Evolutionary conservation across 2,113 vertebrate species (phyloP).

Genomic region (Semnornis frantzii): DNA sequence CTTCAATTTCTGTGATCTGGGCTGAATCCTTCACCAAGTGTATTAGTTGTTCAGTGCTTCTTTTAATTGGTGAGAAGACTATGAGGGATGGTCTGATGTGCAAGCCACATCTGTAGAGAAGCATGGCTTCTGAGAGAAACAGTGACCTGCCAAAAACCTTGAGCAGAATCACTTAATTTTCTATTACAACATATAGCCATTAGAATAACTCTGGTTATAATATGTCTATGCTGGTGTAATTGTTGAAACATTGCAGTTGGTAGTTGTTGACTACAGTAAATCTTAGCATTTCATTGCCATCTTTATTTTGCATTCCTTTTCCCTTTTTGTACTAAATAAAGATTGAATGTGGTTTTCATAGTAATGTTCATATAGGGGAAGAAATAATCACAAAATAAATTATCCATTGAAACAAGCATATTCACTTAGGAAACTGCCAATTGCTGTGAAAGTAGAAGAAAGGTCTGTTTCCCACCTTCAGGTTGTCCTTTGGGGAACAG

Average conservation of each 20-base stretch:
- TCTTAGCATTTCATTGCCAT: background rate
- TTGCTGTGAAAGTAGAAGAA: background rate
- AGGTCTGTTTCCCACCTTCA: background rate
- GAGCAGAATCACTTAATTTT: background rate
- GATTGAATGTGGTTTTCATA: background rate
- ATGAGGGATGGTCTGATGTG: background rate
- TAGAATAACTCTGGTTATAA: background rate
- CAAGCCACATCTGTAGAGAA: background rate
- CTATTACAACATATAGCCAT: background rate
- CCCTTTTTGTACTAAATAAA: background rate
- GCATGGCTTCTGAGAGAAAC: background rate
- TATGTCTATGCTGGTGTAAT: background rate
- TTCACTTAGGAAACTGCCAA: background rate
- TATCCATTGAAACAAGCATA: background rate
- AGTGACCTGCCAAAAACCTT: background rate
- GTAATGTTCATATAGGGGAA: background rate
- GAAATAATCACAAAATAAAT: constrained; percentile 1
- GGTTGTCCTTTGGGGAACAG: background rate
- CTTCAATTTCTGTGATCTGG: background rate
- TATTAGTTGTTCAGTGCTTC: background rate
- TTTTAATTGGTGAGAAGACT: background rate
- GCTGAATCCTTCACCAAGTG: background rate
- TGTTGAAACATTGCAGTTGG: background rate
- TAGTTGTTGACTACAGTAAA: background rate
- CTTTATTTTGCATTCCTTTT: background rate